Percentiles rank a stretch among this genome's conserved stretches.
These are phyloP conservation scores for Echiichthys vipera DNA, from an alignment of 2,797 vertebrate species.

Conservation along the genomic window DNA sequence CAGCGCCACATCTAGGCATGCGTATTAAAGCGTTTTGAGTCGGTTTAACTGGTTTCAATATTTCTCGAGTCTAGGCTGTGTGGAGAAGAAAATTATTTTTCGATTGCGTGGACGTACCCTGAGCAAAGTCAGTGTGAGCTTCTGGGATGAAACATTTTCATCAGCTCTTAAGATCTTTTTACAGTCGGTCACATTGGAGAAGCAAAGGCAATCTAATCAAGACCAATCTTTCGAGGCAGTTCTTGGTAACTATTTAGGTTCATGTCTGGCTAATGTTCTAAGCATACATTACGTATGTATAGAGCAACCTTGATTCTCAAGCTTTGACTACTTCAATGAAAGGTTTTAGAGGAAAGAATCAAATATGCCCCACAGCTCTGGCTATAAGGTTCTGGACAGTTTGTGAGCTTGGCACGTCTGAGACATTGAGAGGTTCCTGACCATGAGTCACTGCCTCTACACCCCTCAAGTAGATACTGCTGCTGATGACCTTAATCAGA, in stretches of 20 bases:
- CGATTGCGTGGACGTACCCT: too few relatives aligned
- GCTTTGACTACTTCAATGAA: not conserved
- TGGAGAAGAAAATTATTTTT: too few relatives aligned
- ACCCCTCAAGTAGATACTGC: constrained; percentile 29
- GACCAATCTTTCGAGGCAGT: not conserved
- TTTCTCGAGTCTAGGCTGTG: too few relatives aligned
- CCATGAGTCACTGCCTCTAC: constrained; percentile 43
- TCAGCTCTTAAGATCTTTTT: not conserved
- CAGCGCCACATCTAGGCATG: too few relatives aligned
- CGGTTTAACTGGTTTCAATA: too few relatives aligned
- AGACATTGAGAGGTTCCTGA: constrained; percentile 23
- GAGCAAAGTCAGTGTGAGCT: not conserved
- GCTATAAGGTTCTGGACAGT: not conserved
- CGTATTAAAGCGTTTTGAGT: too few relatives aligned
- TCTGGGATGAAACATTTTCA: not conserved
- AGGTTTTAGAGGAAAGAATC: not conserved
- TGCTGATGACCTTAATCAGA: constrained; percentile 58
- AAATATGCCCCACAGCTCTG: not conserved
- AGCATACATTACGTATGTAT: not conserved
- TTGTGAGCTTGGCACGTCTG: constrained; percentile 21
- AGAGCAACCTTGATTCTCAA: not conserved
- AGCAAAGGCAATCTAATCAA: not conserved
- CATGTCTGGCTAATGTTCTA: not conserved
- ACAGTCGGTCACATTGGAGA: not conserved
- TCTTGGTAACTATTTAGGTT: not conserved